A percentile compares a stretch with the other conserved stretches of the same genome.
Evolutionary conservation across 2,888 invertebrate genomes (phyloP).

Genomic region (Meloe dianella): DNA sequence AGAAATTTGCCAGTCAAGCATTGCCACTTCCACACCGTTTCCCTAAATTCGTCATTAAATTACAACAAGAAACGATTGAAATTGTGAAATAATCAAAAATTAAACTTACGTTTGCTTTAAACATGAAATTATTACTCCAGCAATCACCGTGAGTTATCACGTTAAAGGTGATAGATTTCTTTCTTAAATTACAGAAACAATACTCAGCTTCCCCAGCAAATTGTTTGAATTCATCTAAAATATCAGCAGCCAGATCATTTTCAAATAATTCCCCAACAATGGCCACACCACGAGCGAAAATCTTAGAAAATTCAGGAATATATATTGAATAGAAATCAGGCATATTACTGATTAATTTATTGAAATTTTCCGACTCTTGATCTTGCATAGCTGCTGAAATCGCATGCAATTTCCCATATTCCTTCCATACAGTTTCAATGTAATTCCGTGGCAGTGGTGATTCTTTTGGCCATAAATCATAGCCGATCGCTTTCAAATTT

Average conservation of each 20-base stretch:
- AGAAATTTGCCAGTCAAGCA: not conserved
- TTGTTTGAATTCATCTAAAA: not conserved
- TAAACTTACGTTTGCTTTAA: not conserved
- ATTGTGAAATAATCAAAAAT: not conserved
- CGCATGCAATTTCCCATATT: conserved; percentile 36
- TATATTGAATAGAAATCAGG: not conserved
- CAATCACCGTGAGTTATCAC: conserved; percentile 25
- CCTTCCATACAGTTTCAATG: conserved; percentile 37
- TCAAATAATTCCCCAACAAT: not conserved
- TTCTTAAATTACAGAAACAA: not conserved
- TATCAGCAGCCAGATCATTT: not conserved
- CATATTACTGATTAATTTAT: conserved; percentile 24
- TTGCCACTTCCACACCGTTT: not conserved
- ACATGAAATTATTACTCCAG: conserved; percentile 28
- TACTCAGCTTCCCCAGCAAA: not conserved
- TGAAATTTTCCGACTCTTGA: conserved; percentile 20
- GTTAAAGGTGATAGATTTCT: not conserved
- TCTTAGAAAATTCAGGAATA: not conserved
- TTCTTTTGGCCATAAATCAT: conserved; percentile 36
- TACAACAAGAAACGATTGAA: not conserved
- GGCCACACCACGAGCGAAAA: not conserved
- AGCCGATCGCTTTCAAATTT: conserved; percentile 40
- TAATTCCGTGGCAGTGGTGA: conserved; percentile 42
- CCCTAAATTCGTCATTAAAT: not conserved
- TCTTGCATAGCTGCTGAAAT: not conserved